phyloP scores from a whole-genome alignment of 1,140 invertebrate species.

The Diabrotica virgifera region DNA sequence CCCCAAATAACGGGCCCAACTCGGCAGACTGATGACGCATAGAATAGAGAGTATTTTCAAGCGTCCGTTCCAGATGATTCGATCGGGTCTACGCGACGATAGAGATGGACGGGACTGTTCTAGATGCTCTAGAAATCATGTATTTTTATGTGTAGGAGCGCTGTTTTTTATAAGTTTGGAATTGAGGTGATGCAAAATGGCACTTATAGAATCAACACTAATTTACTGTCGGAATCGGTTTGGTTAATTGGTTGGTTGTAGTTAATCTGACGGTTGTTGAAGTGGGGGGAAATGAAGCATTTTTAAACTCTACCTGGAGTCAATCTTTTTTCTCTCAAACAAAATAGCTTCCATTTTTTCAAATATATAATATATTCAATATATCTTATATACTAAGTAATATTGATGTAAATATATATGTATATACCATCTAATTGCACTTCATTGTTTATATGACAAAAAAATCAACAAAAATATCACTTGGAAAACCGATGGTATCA shows the following conservation, averaged over 20 bases:
- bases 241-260: slow-evolving; percentile 49
- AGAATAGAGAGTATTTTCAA: too few relatives aligned
- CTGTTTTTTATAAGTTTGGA: too few relatives aligned
- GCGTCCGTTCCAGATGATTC: too few relatives aligned
- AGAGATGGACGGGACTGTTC: too few relatives aligned
- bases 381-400: slow-evolving; percentile 53
- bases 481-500: slow-evolving; percentile 30
- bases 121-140: too few relatives aligned
- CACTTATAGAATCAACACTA: not conserved
- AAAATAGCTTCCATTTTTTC: slow-evolving; percentile 50
- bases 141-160: too few relatives aligned
- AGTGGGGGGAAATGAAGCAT: slow-evolving; percentile 41
- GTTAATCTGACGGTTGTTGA: slow-evolving; percentile 48
- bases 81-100: too few relatives aligned
- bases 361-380: slow-evolving; percentile 52
- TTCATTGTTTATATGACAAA: slow-evolving; percentile 51
- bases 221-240: slow-evolving; percentile 51
- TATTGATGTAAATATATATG: slow-evolving; percentile 55
- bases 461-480: slow-evolving; percentile 36
- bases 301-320: slow-evolving; percentile 52
- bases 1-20: too few relatives aligned
- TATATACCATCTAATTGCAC: slow-evolving; percentile 56
- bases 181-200: not conserved
- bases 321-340: slow-evolving; percentile 61
- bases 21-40: too few relatives aligned